These are phyloP conservation scores for Phenacoccus solenopsis DNA, from an alignment of 1,140 invertebrate species.

Conservation along the genomic window DNA sequence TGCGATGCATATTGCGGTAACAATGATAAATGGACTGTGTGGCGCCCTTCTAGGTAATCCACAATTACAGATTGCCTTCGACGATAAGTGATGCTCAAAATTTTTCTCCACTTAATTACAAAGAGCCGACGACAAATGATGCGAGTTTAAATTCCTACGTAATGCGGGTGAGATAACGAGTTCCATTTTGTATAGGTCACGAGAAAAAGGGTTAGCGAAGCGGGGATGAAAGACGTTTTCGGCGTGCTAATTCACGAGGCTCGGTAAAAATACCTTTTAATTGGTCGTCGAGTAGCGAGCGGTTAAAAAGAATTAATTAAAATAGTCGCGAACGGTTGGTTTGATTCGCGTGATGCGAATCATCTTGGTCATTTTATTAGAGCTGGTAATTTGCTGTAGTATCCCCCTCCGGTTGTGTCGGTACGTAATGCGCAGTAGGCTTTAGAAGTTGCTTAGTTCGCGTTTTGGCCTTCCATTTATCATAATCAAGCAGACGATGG, in stretches of 20 bases:
- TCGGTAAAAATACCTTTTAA: neutral
- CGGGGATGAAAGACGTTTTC: no score
- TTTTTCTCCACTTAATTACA: no score
- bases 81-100: no score
- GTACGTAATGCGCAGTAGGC: slow-evolving; percentile 6
- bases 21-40: neutral
- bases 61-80: neutral
- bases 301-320: neutral
- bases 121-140: no score
- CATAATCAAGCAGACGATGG: slow-evolving; percentile 13
- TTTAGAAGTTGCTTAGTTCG: slow-evolving; percentile 1
- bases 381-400: neutral
- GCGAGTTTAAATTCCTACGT: no score
- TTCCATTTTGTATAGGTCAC: no score
- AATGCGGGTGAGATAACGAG: neutral
- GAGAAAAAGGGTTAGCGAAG: neutral
- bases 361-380: no score
- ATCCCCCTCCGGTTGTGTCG: neutral
- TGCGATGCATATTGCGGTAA: neutral
- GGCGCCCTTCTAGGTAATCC: no score
- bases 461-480: slow-evolving; percentile 8
- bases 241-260: no score
- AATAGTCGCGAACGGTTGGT: neutral
- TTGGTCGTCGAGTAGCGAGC: neutral
- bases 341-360: neutral